These are phyloP conservation scores for Psammodynastes pulverulentus DNA, from an alignment of 2,113 vertebrate species.

Conservation along the genomic window DNA sequence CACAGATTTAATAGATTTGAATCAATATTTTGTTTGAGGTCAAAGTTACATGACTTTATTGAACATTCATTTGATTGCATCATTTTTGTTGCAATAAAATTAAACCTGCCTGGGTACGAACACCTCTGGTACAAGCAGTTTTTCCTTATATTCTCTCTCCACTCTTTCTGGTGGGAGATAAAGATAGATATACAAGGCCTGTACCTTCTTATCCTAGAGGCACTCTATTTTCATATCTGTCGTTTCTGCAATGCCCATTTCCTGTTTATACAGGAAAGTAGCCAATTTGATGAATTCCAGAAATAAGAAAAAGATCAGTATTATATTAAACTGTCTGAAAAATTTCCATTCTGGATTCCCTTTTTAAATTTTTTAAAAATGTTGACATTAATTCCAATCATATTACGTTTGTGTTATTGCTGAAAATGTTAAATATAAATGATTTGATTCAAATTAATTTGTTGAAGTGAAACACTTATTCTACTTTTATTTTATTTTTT, in stretches of 20 bases:
- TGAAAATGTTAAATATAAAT: neutral
- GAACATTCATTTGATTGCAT: neutral
- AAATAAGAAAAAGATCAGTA: neutral
- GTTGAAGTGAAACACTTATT: neutral
- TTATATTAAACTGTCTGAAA: slow-evolving; percentile 3
- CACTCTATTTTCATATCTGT: neutral
- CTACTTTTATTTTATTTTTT: neutral
- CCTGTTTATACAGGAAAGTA: neutral
- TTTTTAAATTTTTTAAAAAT: neutral
- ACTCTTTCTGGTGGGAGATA: neutral
- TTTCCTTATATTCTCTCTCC: neutral
- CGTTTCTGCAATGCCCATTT: neutral
- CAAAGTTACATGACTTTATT: neutral
- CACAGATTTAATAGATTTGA: neutral
- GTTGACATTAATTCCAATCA: neutral
- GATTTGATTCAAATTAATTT: neutral
- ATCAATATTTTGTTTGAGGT: neutral
- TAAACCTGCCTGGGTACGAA: too few species aligned
- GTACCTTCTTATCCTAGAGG: neutral
- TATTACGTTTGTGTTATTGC: neutral
- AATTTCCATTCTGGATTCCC: neutral
- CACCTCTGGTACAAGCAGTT: neutral
- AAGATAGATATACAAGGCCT: neutral
- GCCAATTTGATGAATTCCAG: slow-evolving; percentile 5
- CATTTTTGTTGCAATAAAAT: neutral